Base-by-base conservation (phyloP, 2,113 vertebrate genomes). In the Carlito syrichta region DNA sequence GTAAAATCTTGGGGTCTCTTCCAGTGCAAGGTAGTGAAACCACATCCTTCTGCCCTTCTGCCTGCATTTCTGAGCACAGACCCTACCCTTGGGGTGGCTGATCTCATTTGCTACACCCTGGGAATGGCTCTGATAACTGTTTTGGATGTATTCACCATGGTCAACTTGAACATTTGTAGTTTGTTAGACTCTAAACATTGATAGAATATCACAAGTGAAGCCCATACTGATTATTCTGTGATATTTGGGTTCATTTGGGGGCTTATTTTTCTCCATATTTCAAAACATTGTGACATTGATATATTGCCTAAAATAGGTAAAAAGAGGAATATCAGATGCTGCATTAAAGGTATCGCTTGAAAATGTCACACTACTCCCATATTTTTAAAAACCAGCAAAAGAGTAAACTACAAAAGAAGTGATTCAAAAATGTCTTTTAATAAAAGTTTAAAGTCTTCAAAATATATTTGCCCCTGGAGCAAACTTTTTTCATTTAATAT, bases 401-500 rank as follows among this genome's bases (percentile, higher is more conserved):
- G 97, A 97, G 96, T 98, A 97, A 98, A 98, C 97, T 97, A 97
- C 58, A 95, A 97, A 98, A 98, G 98, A 95, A 97, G 96, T 97
- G 96, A 95, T 98, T 98, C 96, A 98, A 98, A 98, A 99, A 97
- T 98, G 93, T 98, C 98, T 99, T 99, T 99, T 98, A 99, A 99
- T 99, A 99, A 99, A 99, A 99, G 98, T 99, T 99, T 98, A 98
- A 99, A 99, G 99, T 99, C 99, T 99, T 99, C 98, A 98, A 99
- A 99, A 99, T 99, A 98, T 98, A 99, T 99, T 98, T 99, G 98
- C 99, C 99, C 99, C 99, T 98, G 98, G 99, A 99, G 99, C 99
- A 98, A 99, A 98, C 99, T 99, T 99, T 99, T 99, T 99, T 98
- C 99, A 99, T 99, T 99, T 99, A 99, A 99, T 99, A 99, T 99